Percentiles rank a stretch among this genome's conserved stretches.
Evolutionary conservation across 2,113 vertebrate species (phyloP).

Genomic region (Diadophis punctatus): DNA sequence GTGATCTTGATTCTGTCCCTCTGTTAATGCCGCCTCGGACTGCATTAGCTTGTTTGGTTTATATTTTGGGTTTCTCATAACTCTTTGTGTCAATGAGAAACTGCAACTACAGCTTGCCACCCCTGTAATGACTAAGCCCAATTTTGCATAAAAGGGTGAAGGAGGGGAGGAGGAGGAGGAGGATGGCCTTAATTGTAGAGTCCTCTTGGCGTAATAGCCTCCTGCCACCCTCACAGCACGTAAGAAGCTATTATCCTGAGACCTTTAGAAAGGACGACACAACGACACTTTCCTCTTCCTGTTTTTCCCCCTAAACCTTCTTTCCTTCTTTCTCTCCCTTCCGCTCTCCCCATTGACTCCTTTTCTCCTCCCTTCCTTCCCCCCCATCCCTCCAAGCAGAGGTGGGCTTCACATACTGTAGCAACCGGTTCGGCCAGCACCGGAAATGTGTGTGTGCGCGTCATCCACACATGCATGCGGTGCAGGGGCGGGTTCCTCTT

Average conservation of each 20-base stretch:
- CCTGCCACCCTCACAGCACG: neutral
- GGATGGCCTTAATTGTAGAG: neutral
- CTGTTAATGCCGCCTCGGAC: neutral
- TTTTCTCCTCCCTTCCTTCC: too few species aligned
- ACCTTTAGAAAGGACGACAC: neutral
- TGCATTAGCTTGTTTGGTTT: neutral
- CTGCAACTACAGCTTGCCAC: neutral
- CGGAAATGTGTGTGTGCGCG: too few species aligned
- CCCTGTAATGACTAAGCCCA: neutral
- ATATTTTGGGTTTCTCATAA: neutral
- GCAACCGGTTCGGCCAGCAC: too few species aligned
- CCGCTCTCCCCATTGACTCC: neutral
- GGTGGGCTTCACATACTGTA: too few species aligned
- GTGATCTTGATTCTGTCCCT: neutral
- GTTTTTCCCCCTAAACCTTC: neutral
- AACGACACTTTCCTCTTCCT: neutral
- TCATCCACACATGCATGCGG: too few species aligned
- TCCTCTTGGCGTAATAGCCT: neutral
- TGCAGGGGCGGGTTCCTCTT: too few species aligned
- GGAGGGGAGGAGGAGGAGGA: neutral
- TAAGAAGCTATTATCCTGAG: neutral
- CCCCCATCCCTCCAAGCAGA: too few species aligned
- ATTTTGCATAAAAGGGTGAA: neutral
- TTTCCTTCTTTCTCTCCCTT: neutral
- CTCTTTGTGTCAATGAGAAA: neutral